Evolutionary conservation across 2,113 vertebrate species (phyloP).

Genomic region (Paradoxurus hermaphroditus): DNA sequence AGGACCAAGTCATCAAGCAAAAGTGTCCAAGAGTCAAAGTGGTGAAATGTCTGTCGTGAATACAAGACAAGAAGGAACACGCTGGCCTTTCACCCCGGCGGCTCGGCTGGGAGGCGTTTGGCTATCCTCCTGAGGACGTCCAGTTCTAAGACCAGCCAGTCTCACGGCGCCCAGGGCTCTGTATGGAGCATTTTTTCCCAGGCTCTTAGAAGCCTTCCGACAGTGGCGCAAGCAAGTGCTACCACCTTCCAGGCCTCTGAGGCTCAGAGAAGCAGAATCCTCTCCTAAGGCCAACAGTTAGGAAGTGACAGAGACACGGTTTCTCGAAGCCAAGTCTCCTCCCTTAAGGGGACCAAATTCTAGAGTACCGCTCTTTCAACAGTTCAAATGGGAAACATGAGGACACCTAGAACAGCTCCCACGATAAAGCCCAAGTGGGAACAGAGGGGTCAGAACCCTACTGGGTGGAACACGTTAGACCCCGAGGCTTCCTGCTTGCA

Average conservation of each 20-base stretch:
- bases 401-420: background rate
- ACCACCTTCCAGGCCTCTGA: background rate
- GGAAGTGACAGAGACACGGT: background rate
- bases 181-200: background rate
- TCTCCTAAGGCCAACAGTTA: background rate
- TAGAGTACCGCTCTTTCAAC: background rate
- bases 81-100: background rate
- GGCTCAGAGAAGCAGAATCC: background rate
- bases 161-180: rapidly evolving
- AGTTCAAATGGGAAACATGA: background rate
- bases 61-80: background rate
- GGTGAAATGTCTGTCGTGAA: background rate
- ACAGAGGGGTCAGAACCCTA: background rate
- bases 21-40: background rate
- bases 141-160: background rate
- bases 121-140: background rate
- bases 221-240: background rate
- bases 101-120: background rate
- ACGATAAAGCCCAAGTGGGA: background rate
- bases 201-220: background rate
- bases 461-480: background rate
- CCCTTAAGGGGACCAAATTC: background rate
- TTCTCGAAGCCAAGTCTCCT: background rate
- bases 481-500: background rate
- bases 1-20: background rate